These are phyloP conservation scores for Papilio elwesi DNA, from an alignment of 2,888 invertebrate genomes.

Conservation along the genomic window DNA sequence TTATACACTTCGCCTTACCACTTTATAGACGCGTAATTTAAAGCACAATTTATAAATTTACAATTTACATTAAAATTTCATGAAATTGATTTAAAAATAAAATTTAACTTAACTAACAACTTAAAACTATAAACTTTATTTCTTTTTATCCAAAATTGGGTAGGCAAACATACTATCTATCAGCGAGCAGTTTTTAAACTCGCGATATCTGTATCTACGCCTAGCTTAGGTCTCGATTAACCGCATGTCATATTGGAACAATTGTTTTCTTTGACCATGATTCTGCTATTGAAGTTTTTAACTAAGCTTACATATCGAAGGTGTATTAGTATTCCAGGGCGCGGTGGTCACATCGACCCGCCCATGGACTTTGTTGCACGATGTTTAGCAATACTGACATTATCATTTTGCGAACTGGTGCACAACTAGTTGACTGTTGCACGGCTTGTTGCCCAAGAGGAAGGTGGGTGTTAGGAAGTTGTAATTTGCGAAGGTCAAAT, in stretches of 20 bases:
- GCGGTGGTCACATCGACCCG: conserved; percentile 73
- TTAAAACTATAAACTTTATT: not conserved
- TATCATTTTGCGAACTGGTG: conserved; percentile 82
- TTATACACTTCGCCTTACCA: conserved; percentile 29
- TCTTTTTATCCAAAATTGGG: not conserved
- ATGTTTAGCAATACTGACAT: conserved; percentile 79
- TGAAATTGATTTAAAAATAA: not conserved
- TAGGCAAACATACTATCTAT: no score
- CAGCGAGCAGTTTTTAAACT: no score
- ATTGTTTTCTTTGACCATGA: no score
- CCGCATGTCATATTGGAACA: no score
- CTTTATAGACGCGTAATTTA: conserved; percentile 7
- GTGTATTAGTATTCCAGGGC: conserved; percentile 73
- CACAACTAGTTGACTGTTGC: conserved; percentile 72
- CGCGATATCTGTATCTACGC: no score
- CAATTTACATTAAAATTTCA: no score
- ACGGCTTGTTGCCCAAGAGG: conserved; percentile 67
- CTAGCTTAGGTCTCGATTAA: no score
- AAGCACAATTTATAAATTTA: not conserved
- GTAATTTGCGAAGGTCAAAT: conserved; percentile 68
- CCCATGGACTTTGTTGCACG: conserved; percentile 77
- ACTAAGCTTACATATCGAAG: conserved; percentile 59
- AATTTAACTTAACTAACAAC: not conserved
- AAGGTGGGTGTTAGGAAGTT: conserved; percentile 73
- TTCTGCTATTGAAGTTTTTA: no score